A percentile compares a stretch with the other conserved stretches of the same genome.
Evolutionary conservation across 1,140 invertebrate species (phyloP).

Genomic region (Mamestra configurata): DNA sequence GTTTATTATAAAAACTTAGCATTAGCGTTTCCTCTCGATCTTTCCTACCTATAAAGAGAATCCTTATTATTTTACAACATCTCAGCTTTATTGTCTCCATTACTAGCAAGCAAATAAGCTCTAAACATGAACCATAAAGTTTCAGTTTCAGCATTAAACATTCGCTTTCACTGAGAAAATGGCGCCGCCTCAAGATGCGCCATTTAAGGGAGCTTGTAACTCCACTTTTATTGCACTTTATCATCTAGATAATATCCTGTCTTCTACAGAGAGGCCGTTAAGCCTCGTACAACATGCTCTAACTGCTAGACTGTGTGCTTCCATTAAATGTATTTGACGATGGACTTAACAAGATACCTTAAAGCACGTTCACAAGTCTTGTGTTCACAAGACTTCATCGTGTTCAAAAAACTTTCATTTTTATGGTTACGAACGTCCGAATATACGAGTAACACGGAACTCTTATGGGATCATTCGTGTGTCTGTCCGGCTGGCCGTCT

Average conservation of each 20-base stretch:
- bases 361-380: no score
- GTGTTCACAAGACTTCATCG: no score
- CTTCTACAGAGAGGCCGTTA: background rate
- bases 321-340: background rate
- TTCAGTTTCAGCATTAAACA: background rate
- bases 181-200: background rate
- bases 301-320: background rate
- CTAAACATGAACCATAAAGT: background rate
- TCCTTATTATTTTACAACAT: no score
- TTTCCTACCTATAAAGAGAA: no score
- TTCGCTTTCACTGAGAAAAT: background rate
- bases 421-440: no score
- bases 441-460: no score
- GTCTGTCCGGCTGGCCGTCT: no score
- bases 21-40: no score
- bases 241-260: constrained; percentile 37
- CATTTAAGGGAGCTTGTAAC: constrained; percentile 1
- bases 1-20: no score
- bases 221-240: constrained; percentile 33
- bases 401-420: no score
- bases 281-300: constrained; percentile 24
- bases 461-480: no score
- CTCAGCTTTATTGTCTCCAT: background rate
- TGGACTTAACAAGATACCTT: background rate
- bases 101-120: background rate